Evolutionary conservation across 2,888 invertebrate species (phyloP).

Genomic region (Apamea anceps): DNA sequence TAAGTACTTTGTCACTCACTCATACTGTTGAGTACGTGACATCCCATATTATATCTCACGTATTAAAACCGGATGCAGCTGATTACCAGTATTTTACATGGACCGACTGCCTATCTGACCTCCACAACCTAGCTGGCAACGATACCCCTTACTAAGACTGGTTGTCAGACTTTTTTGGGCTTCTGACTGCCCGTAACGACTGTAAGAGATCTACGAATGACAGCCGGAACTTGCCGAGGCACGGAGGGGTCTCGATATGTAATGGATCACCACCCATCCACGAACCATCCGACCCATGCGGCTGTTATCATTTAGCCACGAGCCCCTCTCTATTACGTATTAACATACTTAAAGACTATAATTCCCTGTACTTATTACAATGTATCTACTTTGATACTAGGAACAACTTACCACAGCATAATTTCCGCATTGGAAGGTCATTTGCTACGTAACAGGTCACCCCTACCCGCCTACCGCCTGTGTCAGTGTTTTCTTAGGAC

Average conservation of each 20-base stretch:
- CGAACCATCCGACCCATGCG: neutral
- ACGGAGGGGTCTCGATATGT: neutral
- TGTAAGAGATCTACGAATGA: neutral
- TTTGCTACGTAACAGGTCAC: slow-evolving; percentile 42
- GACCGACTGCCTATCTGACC: neutral
- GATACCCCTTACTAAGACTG: neutral
- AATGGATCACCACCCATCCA: neutral
- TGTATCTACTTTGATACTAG: slow-evolving; percentile 5
- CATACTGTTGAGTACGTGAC: neutral
- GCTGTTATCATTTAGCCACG: neutral
- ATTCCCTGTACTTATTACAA: neutral
- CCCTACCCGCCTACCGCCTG: neutral
- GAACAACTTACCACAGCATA: slow-evolving; percentile 21
- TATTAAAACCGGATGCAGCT: neutral
- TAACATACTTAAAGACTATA: neutral
- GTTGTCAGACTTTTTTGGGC: neutral
- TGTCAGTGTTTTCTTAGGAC: neutral
- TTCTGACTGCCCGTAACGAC: neutral
- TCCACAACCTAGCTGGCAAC: neutral
- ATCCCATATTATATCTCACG: neutral
- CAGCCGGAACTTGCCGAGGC: neutral
- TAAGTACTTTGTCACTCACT: neutral
- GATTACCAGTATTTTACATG: too few relatives aligned
- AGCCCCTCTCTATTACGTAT: neutral
- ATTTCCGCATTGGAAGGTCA: slow-evolving; percentile 55